Conservation (phyloP, 2,113 vertebrate genomes). For the Pelecanoides urinatrix region DNA sequence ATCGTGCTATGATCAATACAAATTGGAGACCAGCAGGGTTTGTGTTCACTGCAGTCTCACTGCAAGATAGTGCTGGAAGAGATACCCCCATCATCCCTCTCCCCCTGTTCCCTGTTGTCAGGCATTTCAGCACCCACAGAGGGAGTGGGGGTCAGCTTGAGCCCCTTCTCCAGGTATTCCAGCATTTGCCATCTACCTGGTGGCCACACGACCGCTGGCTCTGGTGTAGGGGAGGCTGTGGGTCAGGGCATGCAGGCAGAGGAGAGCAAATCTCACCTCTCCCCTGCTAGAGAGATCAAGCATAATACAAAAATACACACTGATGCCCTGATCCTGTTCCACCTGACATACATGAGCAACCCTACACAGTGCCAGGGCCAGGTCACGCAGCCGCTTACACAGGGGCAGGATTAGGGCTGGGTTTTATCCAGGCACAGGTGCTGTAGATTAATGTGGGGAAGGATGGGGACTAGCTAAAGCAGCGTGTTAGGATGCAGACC, state of each 20-base stretch:
- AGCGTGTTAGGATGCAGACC: neutral
- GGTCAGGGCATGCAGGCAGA: neutral
- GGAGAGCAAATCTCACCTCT: neutral
- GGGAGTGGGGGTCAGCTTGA: neutral
- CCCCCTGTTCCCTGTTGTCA: neutral
- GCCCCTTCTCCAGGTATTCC: neutral
- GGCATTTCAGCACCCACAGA: neutral
- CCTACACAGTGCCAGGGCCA: neutral
- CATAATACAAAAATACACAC: neutral
- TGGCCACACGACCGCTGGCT: fast-evolving
- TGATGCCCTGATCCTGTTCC: neutral
- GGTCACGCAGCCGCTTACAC: fast-evolving
- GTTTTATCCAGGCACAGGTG: neutral
- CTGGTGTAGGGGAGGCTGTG: fast-evolving
- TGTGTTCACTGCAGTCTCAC: neutral
- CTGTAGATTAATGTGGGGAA: neutral
- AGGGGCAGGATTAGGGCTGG: neutral
- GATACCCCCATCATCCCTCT: neutral
- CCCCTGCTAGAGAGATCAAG: neutral
- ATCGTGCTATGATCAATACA: fast-evolving
- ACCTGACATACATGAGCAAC: neutral
- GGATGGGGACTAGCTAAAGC: neutral
- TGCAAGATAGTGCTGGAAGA: neutral
- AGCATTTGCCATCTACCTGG: fast-evolving
- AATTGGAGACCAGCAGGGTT: neutral